Percentiles rank a stretch among this genome's conserved stretches.
Evolutionary conservation across 2,888 invertebrate species (phyloP).

Genomic region (Drosophila algonquin): DNA sequence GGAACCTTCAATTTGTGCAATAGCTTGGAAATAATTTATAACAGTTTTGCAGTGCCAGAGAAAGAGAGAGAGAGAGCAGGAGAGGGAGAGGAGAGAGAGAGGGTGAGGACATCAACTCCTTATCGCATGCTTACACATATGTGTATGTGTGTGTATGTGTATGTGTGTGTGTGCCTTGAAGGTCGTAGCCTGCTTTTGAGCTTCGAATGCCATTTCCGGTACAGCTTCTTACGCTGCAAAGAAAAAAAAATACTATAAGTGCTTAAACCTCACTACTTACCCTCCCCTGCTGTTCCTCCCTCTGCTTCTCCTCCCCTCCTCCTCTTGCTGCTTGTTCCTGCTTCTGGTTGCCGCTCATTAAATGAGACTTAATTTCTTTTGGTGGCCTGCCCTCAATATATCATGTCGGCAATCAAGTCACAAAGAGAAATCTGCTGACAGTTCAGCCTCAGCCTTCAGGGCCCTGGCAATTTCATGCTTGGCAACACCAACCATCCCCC

Average conservation of each 20-base stretch:
- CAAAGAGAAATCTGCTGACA: slow-evolving; percentile 70
- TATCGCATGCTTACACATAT: slow-evolving; percentile 13
- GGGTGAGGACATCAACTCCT: slow-evolving; percentile 28
- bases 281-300: background rate
- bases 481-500: slow-evolving; percentile 45
- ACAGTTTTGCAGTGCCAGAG: slow-evolving; percentile 66
- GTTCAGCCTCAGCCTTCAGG: slow-evolving; percentile 31
- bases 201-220: background rate
- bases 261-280: slow-evolving; percentile 2
- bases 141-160: background rate
- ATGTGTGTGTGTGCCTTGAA: background rate
- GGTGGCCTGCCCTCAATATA: slow-evolving; percentile 47
- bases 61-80: background rate
- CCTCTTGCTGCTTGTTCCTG: background rate
- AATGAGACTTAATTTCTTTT: slow-evolving; percentile 67
- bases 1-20: slow-evolving; percentile 75
- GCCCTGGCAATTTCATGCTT: slow-evolving; percentile 70
- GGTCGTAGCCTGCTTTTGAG: background rate
- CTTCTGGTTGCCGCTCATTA: slow-evolving; percentile 57
- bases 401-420: slow-evolving; percentile 71
- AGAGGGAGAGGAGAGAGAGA: slow-evolving; percentile 14
- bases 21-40: slow-evolving; percentile 78
- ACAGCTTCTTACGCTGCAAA: slow-evolving; percentile 35
- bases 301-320: too few species aligned
- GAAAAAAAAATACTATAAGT: slow-evolving; percentile 28